Evolutionary conservation across 2,797 vertebrate species (phyloP).

Genomic region (Choloepus didactylus): DNA sequence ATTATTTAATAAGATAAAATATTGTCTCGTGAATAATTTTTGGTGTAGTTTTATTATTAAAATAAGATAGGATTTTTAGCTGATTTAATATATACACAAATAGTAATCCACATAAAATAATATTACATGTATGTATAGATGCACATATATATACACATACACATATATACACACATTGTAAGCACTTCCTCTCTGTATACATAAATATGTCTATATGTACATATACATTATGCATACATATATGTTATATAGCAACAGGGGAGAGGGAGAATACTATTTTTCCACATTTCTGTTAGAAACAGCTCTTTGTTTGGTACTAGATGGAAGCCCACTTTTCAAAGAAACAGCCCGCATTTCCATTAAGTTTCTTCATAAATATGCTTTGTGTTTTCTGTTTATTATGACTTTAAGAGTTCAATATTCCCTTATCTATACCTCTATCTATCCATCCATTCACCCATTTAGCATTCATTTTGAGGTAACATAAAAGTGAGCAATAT

Average conservation of each 20-base stretch:
- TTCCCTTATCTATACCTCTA: background rate
- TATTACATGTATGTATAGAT: background rate
- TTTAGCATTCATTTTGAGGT: background rate
- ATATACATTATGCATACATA: background rate
- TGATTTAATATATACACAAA: background rate
- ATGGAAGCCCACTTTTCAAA: background rate
- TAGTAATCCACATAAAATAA: background rate
- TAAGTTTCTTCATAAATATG: slow-evolving; percentile 12
- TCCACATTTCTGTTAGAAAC: background rate
- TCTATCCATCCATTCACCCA: background rate
- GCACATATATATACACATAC: background rate
- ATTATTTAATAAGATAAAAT: background rate
- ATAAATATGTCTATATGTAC: background rate
- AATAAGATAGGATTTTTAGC: background rate
- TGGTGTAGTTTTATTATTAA: background rate
- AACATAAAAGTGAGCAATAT: background rate
- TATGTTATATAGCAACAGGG: background rate
- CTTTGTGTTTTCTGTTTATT: background rate
- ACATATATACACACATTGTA: background rate
- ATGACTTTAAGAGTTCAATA: background rate
- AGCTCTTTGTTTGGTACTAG: background rate
- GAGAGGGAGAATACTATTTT: background rate
- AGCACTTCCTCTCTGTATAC: background rate
- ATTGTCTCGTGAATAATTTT: background rate
- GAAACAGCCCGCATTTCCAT: background rate